These are phyloP conservation scores for Erebia ligea DNA, from an alignment of 2,888 invertebrate species.

Conservation along the genomic window DNA sequence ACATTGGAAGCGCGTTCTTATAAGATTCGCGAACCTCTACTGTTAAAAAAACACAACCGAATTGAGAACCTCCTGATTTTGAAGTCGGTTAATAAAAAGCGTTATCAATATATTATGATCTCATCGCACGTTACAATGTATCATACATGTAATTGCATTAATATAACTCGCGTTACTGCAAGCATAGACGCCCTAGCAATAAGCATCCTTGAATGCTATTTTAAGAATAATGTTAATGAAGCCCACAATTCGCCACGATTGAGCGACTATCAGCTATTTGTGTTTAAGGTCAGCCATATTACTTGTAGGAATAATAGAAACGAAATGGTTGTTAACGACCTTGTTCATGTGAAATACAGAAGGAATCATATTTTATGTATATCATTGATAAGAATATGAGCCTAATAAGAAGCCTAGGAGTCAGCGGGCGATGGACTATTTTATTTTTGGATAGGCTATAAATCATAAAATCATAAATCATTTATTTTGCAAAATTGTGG, in stretches of 20 bases:
- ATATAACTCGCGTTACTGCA: too few relatives aligned
- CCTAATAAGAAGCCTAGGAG: too few relatives aligned
- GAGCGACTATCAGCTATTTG: conserved; percentile 16
- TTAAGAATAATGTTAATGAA: conserved; percentile 10
- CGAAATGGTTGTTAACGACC: neutral
- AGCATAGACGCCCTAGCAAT: neutral
- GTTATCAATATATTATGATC: neutral
- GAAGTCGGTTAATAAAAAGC: neutral
- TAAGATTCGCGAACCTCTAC: too few relatives aligned
- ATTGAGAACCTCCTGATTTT: too few relatives aligned
- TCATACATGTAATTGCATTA: neutral
- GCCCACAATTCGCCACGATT: neutral
- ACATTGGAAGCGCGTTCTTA: too few relatives aligned
- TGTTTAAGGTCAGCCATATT: conserved; percentile 2
- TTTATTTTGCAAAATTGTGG: too few relatives aligned
- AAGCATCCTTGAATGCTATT: conserved; percentile 10
- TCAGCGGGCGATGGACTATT: too few relatives aligned
- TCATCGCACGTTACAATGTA: neutral
- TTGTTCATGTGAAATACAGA: neutral
- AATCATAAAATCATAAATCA: too few relatives aligned
- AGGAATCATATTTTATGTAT: too few relatives aligned
- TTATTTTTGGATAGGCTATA: too few relatives aligned
- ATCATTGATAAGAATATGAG: too few relatives aligned
- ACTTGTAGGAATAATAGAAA: neutral
- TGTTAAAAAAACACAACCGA: too few relatives aligned